Evolutionary conservation across 2,888 invertebrate species (phyloP).

Genomic region (Mimas tiliae): DNA sequence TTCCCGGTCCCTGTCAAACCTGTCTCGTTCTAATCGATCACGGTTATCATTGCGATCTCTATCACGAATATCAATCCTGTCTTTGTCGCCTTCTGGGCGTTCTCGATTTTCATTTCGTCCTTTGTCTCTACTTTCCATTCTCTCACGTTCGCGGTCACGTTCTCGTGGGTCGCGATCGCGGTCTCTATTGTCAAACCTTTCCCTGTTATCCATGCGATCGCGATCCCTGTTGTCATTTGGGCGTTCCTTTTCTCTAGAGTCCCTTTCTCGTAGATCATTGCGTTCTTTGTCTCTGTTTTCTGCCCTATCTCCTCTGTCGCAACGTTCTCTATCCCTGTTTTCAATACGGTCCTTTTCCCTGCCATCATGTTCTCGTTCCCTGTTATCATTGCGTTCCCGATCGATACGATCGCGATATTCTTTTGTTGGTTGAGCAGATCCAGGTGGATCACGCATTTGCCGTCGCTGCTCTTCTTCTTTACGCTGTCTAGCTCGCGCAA

Average conservation of each 20-base stretch:
- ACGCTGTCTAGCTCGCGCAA: slow-evolving; percentile 92
- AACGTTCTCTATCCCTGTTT: slow-evolving; percentile 54
- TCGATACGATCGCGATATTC: slow-evolving; percentile 54
- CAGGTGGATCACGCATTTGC: slow-evolving; percentile 70
- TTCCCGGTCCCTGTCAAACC: slow-evolving; percentile 51
- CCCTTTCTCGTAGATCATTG: slow-evolving; percentile 51
- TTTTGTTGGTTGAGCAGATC: slow-evolving; percentile 52
- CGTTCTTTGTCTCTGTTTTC: slow-evolving; percentile 68
- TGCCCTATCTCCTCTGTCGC: slow-evolving; percentile 55
- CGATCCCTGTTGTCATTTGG: slow-evolving; percentile 44
- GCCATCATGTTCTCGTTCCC: slow-evolving; percentile 61
- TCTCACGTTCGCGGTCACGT: slow-evolving; percentile 48
- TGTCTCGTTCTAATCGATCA: slow-evolving; percentile 42
- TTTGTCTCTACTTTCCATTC: slow-evolving; percentile 55
- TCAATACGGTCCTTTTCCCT: slow-evolving; percentile 58
- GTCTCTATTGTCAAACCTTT: slow-evolving; percentile 43
- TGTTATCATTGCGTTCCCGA: slow-evolving; percentile 62
- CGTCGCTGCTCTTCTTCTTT: slow-evolving; percentile 95
- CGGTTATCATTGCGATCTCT: slow-evolving; percentile 66
- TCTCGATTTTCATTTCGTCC: slow-evolving; percentile 55
- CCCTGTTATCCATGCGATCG: slow-evolving; percentile 42
- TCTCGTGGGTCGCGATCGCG: slow-evolving; percentile 69
- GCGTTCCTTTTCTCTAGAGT: slow-evolving; percentile 43
- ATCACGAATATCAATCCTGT: slow-evolving; percentile 56
- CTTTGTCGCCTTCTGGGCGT: slow-evolving; percentile 43